Conservation (phyloP, 2,888 invertebrate genomes). For the Amphipyra tragopoginis region DNA sequence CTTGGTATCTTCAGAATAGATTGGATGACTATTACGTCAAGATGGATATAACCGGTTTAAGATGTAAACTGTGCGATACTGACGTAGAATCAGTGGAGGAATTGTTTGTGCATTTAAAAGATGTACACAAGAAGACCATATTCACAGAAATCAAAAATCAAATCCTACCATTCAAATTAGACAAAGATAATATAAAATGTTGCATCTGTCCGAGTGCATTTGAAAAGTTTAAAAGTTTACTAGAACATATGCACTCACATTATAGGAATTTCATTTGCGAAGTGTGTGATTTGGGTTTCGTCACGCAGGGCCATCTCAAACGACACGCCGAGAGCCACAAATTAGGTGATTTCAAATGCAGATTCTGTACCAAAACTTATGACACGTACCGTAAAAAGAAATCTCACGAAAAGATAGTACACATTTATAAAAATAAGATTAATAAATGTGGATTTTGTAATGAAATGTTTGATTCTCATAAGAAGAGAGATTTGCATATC, state of each 20-base stretch:
- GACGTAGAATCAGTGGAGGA: conserved; percentile 25
- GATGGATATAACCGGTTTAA: conserved; percentile 34
- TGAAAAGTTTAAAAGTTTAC: conserved; percentile 67
- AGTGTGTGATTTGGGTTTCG: conserved; percentile 61
- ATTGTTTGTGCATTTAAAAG: conserved; percentile 38
- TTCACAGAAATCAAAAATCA: conserved; percentile 60
- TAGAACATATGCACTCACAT: conserved; percentile 73
- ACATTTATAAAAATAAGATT: conserved; percentile 11
- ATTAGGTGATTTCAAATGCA: conserved; percentile 67
- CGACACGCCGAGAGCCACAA: conserved; percentile 49
- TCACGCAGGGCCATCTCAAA: conserved; percentile 3
- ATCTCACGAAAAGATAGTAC: conserved; percentile 68
- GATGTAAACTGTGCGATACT: conserved; percentile 22
- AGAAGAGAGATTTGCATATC: conserved; percentile 57
- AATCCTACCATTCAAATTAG: conserved; percentile 76
- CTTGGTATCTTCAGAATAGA: not conserved
- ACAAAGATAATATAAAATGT: conserved; percentile 63
- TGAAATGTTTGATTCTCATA: conserved; percentile 56
- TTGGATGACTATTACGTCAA: not conserved
- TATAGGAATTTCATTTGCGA: conserved; percentile 73
- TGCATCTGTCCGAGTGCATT: conserved; percentile 67
- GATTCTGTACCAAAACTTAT: conserved; percentile 75
- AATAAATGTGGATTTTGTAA: conserved; percentile 63
- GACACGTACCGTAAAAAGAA: conserved; percentile 72
- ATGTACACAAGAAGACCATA: conserved; percentile 34